A percentile compares a stretch with the other conserved stretches of the same genome.
These are phyloP conservation scores for Serrognathus titanus DNA, from an alignment of 2,888 invertebrate genomes.

Conservation along the genomic window DNA sequence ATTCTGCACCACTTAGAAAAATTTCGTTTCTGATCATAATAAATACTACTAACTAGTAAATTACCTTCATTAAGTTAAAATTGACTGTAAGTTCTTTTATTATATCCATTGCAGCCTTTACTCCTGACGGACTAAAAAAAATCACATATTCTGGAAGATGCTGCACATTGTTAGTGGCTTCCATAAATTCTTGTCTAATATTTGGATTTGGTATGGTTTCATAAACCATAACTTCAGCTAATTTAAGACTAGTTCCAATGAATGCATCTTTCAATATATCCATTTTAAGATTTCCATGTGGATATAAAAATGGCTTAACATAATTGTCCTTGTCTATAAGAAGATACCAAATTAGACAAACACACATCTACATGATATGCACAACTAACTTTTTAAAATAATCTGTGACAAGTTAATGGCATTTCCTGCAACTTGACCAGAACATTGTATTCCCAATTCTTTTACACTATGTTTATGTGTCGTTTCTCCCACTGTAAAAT, in stretches of 20 bases:
- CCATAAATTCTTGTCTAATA: slow-evolving; percentile 47
- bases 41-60: neutral
- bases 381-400: slow-evolving; percentile 47
- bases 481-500: slow-evolving; percentile 56
- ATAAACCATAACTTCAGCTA: slow-evolving; percentile 54
- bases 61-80: slow-evolving; percentile 27
- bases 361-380: neutral
- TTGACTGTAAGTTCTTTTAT: slow-evolving; percentile 38
- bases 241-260: slow-evolving; percentile 42
- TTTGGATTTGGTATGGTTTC: slow-evolving; percentile 52
- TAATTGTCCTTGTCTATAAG: slow-evolving; percentile 41
- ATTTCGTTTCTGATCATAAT: no score
- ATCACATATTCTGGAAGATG: slow-evolving; percentile 52
- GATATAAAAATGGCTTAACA: slow-evolving; percentile 52
- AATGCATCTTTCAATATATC: slow-evolving; percentile 52
- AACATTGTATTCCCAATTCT: slow-evolving; percentile 49
- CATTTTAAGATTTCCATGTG: slow-evolving; percentile 56
- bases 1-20: no score
- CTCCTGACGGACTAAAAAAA: slow-evolving; percentile 60
- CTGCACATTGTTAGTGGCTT: slow-evolving; percentile 40
- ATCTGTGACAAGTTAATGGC: slow-evolving; percentile 52
- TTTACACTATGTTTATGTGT: slow-evolving; percentile 50
- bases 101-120: slow-evolving; percentile 49
- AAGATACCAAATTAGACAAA: slow-evolving; percentile 1
- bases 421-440: slow-evolving; percentile 56